These are phyloP conservation scores for Macroramphosus scolopax DNA, from an alignment of 2,797 vertebrate genomes.

Conservation along the genomic window DNA sequence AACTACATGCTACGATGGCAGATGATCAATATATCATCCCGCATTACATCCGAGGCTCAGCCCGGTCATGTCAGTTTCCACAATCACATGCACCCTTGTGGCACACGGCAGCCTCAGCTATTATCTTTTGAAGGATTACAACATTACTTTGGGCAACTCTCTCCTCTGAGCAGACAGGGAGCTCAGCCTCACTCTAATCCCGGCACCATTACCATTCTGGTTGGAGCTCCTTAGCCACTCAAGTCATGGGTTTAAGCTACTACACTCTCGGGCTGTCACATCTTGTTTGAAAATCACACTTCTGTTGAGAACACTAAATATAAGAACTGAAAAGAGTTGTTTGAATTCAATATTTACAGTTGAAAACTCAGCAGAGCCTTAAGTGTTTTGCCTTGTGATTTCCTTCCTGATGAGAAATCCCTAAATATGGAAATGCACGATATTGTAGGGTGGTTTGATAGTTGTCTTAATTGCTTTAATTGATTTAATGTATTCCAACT, in stretches of 20 bases:
- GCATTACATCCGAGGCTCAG: background rate
- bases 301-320: too few species aligned
- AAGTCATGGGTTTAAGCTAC: slow-evolving; percentile 47
- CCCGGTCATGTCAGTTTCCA: slow-evolving; percentile 20
- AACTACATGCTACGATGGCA: too few species aligned
- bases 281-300: too few species aligned
- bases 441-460: slow-evolving; percentile 12
- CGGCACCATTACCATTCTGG: slow-evolving; percentile 38
- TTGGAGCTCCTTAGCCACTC: slow-evolving; percentile 38
- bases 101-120: slow-evolving; percentile 48
- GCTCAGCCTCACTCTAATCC: slow-evolving; percentile 25
- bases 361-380: too few species aligned
- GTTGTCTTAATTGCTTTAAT: slow-evolving; percentile 34
- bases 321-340: too few species aligned
- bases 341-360: too few species aligned
- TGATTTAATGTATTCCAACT: slow-evolving; percentile 48
- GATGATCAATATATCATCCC: background rate
- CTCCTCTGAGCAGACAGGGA: slow-evolving; percentile 27
- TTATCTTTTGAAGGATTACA: slow-evolving; percentile 48
- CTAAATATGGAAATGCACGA: too few species aligned
- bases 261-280: slow-evolving; percentile 2
- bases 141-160: slow-evolving; percentile 45
- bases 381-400: too few species aligned
- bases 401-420: too few species aligned
- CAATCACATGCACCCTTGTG: slow-evolving; percentile 34